phyloP scores from a whole-genome alignment of 1,140 invertebrate genomes.

The Magallana angulata region DNA sequence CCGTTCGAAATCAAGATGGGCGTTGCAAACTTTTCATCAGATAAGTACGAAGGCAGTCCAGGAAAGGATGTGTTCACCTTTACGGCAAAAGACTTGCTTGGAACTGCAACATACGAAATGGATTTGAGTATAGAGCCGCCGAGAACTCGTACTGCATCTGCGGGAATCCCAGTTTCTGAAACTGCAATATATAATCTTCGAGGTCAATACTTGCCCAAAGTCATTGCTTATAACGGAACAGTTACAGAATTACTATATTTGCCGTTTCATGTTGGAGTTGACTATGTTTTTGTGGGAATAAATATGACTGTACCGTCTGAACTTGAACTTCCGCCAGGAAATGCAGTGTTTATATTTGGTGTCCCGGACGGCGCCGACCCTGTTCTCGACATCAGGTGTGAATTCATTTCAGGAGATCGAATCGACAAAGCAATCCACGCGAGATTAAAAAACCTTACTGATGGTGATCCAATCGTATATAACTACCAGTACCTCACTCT shows the following conservation, averaged over 20 bases:
- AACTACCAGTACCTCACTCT: constrained; percentile 42
- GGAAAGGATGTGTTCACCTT: constrained; percentile 30
- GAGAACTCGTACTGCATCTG: not conserved
- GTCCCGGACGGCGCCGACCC: constrained; percentile 33
- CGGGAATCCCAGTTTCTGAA: not conserved
- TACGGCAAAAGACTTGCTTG: constrained; percentile 23
- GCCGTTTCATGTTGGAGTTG: not conserved
- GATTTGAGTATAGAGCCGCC: constrained; percentile 20
- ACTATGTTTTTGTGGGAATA: constrained; percentile 45
- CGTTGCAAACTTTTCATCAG: constrained; percentile 32
- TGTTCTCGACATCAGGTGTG: constrained; percentile 30
- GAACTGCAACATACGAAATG: constrained; percentile 32
- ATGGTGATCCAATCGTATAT: constrained; percentile 38
- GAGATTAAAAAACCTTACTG: constrained; percentile 31
- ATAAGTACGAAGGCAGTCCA: constrained; percentile 35
- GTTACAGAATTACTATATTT: constrained; percentile 46
- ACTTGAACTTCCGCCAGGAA: constrained; percentile 48
- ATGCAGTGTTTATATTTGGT: constrained; percentile 28
- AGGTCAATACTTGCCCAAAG: constrained; percentile 25
- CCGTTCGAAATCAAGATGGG: constrained; percentile 37
- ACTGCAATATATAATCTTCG: not conserved
- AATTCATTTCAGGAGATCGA: constrained; percentile 37
- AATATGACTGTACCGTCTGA: constrained; percentile 11
- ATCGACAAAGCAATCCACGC: constrained; percentile 9
- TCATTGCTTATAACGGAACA: constrained; percentile 14